phyloP scores from a whole-genome alignment of 2,797 vertebrate species.

The Gallinago nigripennis region DNA sequence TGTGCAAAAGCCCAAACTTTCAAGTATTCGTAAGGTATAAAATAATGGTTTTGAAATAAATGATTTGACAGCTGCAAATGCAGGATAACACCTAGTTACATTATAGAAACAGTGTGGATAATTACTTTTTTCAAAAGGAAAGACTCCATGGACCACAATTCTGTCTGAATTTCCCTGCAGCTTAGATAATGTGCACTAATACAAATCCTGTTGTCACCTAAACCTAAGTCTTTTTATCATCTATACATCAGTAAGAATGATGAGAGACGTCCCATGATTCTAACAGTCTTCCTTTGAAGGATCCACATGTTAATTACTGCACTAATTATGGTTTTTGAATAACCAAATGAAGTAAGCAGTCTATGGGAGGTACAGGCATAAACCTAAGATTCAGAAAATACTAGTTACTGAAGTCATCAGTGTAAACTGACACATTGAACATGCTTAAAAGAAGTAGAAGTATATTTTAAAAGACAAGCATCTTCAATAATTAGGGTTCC shows the following conservation, averaged over 20 bases:
- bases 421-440: constrained; percentile 77
- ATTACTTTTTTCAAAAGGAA: constrained; percentile 75
- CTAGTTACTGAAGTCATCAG: constrained; percentile 79
- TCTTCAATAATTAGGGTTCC: constrained; percentile 80
- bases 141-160: constrained; percentile 70
- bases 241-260: constrained; percentile 74
- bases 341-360: constrained; percentile 81
- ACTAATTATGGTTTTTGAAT: constrained; percentile 87
- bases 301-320: constrained; percentile 82
- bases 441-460: constrained; percentile 69
- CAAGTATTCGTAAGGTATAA: constrained; percentile 69
- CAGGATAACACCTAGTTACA: constrained; percentile 79
- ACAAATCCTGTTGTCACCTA: constrained; percentile 72
- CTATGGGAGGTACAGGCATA: constrained; percentile 79
- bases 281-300: constrained; percentile 77
- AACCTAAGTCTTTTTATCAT: constrained; percentile 76
- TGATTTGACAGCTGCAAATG: constrained; percentile 80
- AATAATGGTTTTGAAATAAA: constrained; percentile 75
- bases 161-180: constrained; percentile 75
- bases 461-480: constrained; percentile 78
- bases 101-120: constrained; percentile 82
- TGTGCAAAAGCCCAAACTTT: constrained; percentile 70
- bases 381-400: constrained; percentile 79
- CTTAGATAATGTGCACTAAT: constrained; percentile 65
- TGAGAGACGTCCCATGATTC: constrained; percentile 75